Conservation (phyloP, 30 jellyfish, hydroid and myxozoan genomes). For the Catostylus mosaicus region DNA sequence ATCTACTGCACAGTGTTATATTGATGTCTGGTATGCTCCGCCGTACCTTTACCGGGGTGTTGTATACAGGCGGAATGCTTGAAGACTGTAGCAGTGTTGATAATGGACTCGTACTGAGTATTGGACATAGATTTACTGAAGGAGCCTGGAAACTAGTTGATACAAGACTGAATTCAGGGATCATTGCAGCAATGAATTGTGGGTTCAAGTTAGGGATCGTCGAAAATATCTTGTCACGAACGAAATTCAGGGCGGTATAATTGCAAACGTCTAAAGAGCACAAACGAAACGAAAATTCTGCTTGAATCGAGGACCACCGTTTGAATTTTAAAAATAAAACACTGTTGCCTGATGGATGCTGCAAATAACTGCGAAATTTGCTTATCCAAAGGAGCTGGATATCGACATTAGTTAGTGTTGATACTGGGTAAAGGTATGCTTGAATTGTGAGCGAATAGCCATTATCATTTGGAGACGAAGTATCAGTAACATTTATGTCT, state of each 20-base stretch:
- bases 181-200: conserved; percentile 75
- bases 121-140: conserved; percentile 17
- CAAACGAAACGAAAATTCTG: conserved; percentile 29
- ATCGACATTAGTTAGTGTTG: conserved; percentile 50
- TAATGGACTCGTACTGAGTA: neutral
- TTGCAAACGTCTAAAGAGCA: conserved; percentile 57
- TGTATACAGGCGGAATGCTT: neutral
- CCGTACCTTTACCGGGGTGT: conserved; percentile 28
- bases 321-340: conserved; percentile 36
- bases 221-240: conserved; percentile 32
- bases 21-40: conserved; percentile 32
- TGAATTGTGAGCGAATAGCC: conserved; percentile 45
- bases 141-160: conserved; percentile 47
- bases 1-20: conserved; percentile 52
- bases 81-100: neutral
- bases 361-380: conserved; percentile 35
- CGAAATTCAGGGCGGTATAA: neutral
- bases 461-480: neutral
- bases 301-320: conserved; percentile 30
- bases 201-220: conserved; percentile 56
- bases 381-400: conserved; percentile 58
- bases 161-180: conserved; percentile 87
- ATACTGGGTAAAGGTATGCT: conserved; percentile 35
- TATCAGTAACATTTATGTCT: conserved; percentile 1
- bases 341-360: neutral